Evolutionary conservation across 37 sponge, comb jelly and placozoan genomes (phyloP).

Genomic region (Halisarca cf. caerulea): DNA sequence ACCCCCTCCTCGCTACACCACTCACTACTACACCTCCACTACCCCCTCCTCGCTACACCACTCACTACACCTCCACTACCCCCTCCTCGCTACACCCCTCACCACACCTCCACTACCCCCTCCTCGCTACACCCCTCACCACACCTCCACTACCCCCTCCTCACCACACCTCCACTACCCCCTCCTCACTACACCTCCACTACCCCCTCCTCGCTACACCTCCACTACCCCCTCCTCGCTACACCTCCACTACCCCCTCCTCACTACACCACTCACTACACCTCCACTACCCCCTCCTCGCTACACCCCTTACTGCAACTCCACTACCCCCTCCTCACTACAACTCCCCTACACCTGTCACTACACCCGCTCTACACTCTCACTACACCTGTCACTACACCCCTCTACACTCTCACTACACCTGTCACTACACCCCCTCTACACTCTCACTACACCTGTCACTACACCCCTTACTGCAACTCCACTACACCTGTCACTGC

Average conservation of each 20-base stretch:
- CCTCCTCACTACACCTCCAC: no score
- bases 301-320: background rate
- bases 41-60: no score
- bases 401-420: background rate
- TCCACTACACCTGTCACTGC: no score
- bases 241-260: background rate
- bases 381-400: slow-evolving; percentile 21
- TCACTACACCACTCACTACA: background rate
- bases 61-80: no score
- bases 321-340: slow-evolving; percentile 14
- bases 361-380: slow-evolving; percentile 2
- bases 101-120: no score
- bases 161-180: no score
- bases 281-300: background rate
- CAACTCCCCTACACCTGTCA: slow-evolving; percentile 27
- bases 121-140: no score
- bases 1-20: no score
- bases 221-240: background rate
- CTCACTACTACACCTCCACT: no score
- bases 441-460: slow-evolving; percentile 23
- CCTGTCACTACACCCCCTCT: background rate
- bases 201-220: background rate
- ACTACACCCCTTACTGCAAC: background rate
- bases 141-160: no score
- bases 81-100: no score